Evolutionary conservation across 2,888 invertebrate species (phyloP), one percentile per base, ranked within the genome.

Genomic region (Clunio marinus): DNA sequence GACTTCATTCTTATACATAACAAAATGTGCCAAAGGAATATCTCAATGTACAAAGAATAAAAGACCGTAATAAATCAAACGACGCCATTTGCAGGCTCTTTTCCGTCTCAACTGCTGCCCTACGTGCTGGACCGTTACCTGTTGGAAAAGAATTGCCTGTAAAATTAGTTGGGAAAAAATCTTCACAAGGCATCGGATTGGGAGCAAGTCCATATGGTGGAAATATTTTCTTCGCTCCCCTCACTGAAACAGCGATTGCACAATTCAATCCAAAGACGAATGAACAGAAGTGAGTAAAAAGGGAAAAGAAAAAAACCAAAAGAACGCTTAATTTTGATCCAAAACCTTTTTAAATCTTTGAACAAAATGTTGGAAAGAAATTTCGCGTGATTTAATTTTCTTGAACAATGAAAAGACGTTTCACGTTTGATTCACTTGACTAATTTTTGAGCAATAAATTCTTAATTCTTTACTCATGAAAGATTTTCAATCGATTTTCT

Each of bases 191-290:
- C 2, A 81, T 92, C 5, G 88, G 88, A 0, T 74, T 92, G 20
- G 83, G 87, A 0, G 83, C 90, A 0, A 88, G 90, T 71, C 86
- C 86, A 0, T 79, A 82, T 0, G 89, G 89, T 72, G 88, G 89
- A 70, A 86, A 88, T 37, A 82, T 93, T 68, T 81, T 88, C 72
- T 92, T 92, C 77, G 86, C 90, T 70, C 91, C 92, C 0, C 78
- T 91, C 59, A 83, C 86, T 0, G 91, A 93, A 78, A 91, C 91
- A 0, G 91, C 91, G 0, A 80, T 92, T 13, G 91, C 91, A 1
- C 83, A 87, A 1, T 92, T 89, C 89, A 88, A 89, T 73, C 91
- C 91, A 0, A 77, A 83, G 45, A 86, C 83, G 2, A 88, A 88
- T 72, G 78, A 83, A 41, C 91, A 91, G 76, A 85, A 82, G 89